Percentiles rank a stretch among this genome's conserved stretches.
These are phyloP conservation scores for Thamnophis elegans DNA, from an alignment of 2,797 vertebrate genomes.

Conservation along the genomic window DNA sequence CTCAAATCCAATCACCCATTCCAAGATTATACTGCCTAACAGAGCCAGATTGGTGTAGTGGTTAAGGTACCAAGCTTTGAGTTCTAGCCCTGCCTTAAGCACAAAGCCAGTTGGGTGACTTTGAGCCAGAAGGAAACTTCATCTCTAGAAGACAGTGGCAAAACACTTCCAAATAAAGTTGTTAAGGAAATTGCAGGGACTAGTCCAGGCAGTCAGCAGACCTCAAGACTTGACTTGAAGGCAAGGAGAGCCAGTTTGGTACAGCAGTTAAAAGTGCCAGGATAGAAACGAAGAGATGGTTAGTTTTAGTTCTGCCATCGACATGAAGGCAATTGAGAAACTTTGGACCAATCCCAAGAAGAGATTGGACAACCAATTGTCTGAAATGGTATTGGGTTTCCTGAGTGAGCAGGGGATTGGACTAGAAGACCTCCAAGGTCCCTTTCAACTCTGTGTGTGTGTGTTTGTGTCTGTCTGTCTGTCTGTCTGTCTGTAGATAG, in stretches of 20 bases:
- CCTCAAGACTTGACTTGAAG: neutral
- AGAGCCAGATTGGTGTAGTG: neutral
- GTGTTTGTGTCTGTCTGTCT: too few relatives aligned
- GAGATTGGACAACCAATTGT: neutral
- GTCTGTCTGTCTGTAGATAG: too few relatives aligned
- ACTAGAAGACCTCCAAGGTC: neutral
- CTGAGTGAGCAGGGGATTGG: neutral
- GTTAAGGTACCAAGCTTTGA: neutral
- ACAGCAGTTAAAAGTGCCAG: neutral
- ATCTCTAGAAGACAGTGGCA: neutral
- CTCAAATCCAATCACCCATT: neutral
- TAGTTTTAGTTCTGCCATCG: neutral
- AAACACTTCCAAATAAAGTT: neutral
- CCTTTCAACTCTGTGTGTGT: too few relatives aligned
- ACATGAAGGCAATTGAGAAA: neutral
- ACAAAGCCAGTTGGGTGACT: neutral
- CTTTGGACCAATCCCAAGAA: neutral
- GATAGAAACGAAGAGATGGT: neutral
- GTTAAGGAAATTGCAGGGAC: neutral
- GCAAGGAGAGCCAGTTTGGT: neutral
- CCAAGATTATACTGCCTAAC: neutral
- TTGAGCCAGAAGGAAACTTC: neutral
- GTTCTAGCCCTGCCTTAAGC: neutral
- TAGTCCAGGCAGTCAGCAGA: neutral
- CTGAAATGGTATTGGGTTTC: neutral